Percentiles rank a stretch among this genome's conserved stretches.
These are phyloP conservation scores for Leptoteleia sp. DNA, from an alignment of 1,140 invertebrate genomes.

Conservation along the genomic window DNA sequence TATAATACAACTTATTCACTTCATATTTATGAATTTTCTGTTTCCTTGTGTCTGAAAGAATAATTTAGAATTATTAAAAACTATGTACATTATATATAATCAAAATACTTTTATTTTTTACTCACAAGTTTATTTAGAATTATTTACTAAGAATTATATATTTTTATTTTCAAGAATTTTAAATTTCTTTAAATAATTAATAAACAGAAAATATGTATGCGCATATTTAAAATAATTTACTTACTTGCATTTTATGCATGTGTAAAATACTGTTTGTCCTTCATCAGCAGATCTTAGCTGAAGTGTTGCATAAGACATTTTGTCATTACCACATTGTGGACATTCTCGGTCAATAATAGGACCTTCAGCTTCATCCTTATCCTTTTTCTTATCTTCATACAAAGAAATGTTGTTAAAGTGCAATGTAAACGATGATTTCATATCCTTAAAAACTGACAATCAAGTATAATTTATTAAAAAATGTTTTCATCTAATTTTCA, in stretches of 20 bases:
- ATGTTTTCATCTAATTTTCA: too few relatives aligned
- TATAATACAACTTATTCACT: not conserved
- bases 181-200: too few relatives aligned
- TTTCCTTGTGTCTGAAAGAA: slow-evolving; percentile 86
- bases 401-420: slow-evolving; percentile 83
- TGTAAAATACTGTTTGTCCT: slow-evolving; percentile 99
- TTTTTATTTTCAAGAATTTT: too few relatives aligned
- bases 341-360: slow-evolving; percentile 93
- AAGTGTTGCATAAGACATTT: slow-evolving; percentile 96
- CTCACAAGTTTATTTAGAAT: too few relatives aligned
- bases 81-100: too few relatives aligned
- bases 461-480: too few relatives aligned
- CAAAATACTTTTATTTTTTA: too few relatives aligned
- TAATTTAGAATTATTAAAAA: slow-evolving; percentile 54
- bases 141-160: too few relatives aligned
- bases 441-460: slow-evolving; percentile 84
- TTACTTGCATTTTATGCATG: slow-evolving; percentile 95
- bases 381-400: slow-evolving; percentile 79
- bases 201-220: too few relatives aligned
- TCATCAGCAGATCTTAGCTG: slow-evolving; percentile 98
- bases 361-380: slow-evolving; percentile 83
- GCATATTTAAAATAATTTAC: too few relatives aligned
- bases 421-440: slow-evolving; percentile 85
- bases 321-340: slow-evolving; percentile 92
- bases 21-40: slow-evolving; percentile 84